phyloP scores from a whole-genome alignment of 2,888 invertebrate genomes.

The Sinohyriopsis cumingii region DNA sequence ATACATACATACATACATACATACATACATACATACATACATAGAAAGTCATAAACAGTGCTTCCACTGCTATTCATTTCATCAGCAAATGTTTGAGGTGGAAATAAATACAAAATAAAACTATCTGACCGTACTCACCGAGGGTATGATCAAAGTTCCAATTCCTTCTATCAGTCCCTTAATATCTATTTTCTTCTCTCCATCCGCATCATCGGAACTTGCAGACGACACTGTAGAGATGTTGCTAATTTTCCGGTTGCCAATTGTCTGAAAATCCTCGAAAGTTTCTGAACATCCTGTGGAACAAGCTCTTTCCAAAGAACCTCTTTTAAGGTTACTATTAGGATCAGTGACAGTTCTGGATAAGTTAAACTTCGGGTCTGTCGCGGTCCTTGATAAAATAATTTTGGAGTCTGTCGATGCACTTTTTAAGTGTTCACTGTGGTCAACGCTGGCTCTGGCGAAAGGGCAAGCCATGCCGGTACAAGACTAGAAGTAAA shows the following conservation, averaged over 20 bases:
- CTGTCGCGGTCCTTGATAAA: too few relatives aligned
- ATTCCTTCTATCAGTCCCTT: constrained; percentile 58
- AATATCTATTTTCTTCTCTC: constrained; percentile 54
- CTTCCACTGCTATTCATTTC: neutral
- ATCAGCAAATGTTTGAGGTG: neutral
- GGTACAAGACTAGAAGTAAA: too few relatives aligned
- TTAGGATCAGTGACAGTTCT: too few relatives aligned
- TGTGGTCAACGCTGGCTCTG: too few relatives aligned
- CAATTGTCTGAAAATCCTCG: constrained; percentile 16
- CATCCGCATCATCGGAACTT: constrained; percentile 52
- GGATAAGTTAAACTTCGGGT: too few relatives aligned
- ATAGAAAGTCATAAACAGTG: too few relatives aligned
- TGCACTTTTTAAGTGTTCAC: too few relatives aligned
- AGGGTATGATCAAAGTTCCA: constrained; percentile 60
- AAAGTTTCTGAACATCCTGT: constrained; percentile 13
- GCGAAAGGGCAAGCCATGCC: too few relatives aligned
- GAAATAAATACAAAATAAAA: constrained; percentile 1
- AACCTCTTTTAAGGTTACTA: neutral
- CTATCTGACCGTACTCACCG: constrained; percentile 44
- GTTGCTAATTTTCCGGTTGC: constrained; percentile 50
- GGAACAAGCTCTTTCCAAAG: neutral
- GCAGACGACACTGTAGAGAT: constrained; percentile 54
- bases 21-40: too few relatives aligned
- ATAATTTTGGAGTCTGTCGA: too few relatives aligned
- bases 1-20: too few relatives aligned